phyloP scores from a whole-genome alignment of 2,888 invertebrate species.

The Minunthozetes semirufus region DNA sequence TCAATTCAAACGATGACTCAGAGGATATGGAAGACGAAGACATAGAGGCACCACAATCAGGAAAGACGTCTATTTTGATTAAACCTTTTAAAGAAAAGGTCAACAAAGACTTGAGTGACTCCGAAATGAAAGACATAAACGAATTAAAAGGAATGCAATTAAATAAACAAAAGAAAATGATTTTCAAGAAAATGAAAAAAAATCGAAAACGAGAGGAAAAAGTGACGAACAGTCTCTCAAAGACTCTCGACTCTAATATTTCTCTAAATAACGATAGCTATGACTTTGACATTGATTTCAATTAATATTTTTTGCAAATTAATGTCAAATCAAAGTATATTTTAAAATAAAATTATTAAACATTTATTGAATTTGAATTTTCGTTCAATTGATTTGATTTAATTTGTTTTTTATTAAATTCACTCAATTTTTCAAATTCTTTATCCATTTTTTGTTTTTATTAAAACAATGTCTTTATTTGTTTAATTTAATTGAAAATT shows the following conservation, averaged over 20 bases:
- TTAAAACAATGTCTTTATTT: too few relatives aligned
- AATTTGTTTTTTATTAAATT: too few relatives aligned
- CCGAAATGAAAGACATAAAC: conserved; percentile 57
- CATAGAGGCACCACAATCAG: too few relatives aligned
- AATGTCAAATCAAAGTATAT: background rate
- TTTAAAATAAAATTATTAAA: background rate
- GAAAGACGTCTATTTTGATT: conserved; percentile 37
- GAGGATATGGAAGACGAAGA: conserved; percentile 13
- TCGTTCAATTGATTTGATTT: too few relatives aligned
- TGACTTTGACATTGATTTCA: conserved; percentile 58
- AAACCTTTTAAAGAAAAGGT: conserved; percentile 57
- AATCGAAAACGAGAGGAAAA: conserved; percentile 51
- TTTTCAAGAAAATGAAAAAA: conserved; percentile 63
- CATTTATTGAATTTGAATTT: too few relatives aligned
- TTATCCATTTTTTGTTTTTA: too few relatives aligned
- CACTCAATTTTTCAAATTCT: too few relatives aligned
- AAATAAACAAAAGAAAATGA: conserved; percentile 57
- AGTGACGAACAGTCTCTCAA: conserved; percentile 40
- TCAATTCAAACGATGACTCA: conserved; percentile 3
- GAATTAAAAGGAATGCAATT: conserved; percentile 48
- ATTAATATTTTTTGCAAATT: background rate
- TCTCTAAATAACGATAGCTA: conserved; percentile 53
- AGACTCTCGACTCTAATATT: background rate
- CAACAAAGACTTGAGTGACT: conserved; percentile 53
- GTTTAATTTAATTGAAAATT: too few relatives aligned